Evolutionary conservation across 2,888 invertebrate genomes (phyloP).

Genomic region (Metacarcinus magister): DNA sequence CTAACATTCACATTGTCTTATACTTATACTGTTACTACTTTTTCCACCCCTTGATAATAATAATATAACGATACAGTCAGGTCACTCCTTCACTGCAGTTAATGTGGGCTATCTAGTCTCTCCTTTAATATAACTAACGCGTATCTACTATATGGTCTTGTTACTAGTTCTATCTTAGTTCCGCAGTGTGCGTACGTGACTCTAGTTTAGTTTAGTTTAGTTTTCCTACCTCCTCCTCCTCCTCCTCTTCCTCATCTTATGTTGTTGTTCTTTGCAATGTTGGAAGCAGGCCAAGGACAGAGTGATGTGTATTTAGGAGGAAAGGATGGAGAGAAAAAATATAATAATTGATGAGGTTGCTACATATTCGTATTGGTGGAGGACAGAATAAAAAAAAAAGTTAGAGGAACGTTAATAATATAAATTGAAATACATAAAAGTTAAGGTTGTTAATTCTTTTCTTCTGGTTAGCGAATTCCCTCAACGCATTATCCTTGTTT

Average conservation of each 20-base stretch:
- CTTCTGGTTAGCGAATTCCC: neutral
- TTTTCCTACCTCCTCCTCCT: neutral
- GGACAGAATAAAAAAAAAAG: neutral
- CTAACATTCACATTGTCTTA: too few species aligned
- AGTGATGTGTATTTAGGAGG: neutral
- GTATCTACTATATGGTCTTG: neutral
- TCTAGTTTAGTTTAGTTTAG: neutral
- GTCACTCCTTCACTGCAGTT: too few species aligned
- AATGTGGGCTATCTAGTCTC: too few species aligned
- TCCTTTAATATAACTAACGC: too few species aligned
- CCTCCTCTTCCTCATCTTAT: neutral
- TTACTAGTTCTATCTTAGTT: neutral
- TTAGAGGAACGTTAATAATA: neutral
- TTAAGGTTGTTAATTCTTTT: neutral
- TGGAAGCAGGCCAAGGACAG: neutral
- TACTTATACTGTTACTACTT: too few species aligned
- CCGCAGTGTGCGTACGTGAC: neutral
- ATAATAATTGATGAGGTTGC: neutral
- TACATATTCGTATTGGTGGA: neutral
- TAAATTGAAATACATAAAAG: neutral
- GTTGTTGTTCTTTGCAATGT: constrained; percentile 33
- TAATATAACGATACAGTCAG: too few species aligned
- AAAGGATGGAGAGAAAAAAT: neutral
- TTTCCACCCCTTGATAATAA: too few species aligned
- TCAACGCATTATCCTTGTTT: neutral